phyloP scores from a whole-genome alignment of 1,140 invertebrate genomes.

The Mamestra configurata region DNA sequence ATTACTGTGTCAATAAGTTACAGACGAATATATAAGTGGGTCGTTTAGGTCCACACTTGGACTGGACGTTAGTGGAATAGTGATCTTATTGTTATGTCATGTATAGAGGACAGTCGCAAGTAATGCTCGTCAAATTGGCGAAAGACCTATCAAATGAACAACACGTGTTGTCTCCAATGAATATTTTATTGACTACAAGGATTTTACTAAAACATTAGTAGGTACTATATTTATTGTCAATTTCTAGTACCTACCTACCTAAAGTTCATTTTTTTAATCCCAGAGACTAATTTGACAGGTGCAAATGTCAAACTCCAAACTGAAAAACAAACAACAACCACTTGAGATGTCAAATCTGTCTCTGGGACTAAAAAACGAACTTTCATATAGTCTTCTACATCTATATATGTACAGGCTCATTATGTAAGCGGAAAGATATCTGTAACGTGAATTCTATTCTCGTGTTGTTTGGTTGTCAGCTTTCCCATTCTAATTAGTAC shows the following conservation, averaged over 20 bases:
- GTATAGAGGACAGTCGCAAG: neutral
- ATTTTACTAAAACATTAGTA: no score
- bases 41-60: conserved; percentile 14
- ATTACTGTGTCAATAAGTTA: conserved; percentile 37
- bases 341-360: no score
- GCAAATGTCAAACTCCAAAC: no score
- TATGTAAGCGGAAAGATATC: neutral
- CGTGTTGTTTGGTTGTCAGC: neutral
- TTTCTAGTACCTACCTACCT: no score
- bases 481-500: conserved; percentile 34
- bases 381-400: no score
- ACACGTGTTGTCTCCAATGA: neutral
- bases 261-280: no score
- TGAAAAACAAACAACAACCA: no score
- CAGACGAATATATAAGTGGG: conserved; percentile 36
- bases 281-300: no score
- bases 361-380: no score
- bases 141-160: neutral
- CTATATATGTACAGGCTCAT: neutral
- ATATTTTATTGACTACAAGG: neutral
- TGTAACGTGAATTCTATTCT: neutral
- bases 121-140: neutral
- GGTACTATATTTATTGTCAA: no score
- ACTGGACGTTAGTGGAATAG: neutral
- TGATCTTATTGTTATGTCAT: neutral